phyloP scores from a whole-genome alignment of 2,113 vertebrate species.

The Gnathonemus longibarbis region DNA sequence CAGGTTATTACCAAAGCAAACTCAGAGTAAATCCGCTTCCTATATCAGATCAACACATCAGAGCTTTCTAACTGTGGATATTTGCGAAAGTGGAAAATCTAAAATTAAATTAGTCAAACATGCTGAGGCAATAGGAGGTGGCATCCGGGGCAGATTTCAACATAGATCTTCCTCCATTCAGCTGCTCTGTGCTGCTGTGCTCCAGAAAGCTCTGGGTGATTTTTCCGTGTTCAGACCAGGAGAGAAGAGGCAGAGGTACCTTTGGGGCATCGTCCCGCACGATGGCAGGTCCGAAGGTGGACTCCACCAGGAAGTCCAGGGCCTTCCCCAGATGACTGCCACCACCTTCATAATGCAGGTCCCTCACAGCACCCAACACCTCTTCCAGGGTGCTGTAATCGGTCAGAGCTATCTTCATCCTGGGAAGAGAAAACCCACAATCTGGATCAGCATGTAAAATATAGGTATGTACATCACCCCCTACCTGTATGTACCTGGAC shows the following conservation, averaged over 20 bases:
- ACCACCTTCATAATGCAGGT: slow-evolving; percentile 57
- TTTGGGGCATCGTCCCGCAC: slow-evolving; percentile 65
- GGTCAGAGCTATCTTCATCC: slow-evolving; percentile 70
- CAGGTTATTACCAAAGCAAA: slow-evolving; percentile 12
- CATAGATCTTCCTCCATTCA: background rate
- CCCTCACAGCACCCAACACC: slow-evolving; percentile 56
- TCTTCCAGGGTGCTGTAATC: slow-evolving; percentile 63
- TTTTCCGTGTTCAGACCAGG: background rate
- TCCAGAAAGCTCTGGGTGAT: background rate
- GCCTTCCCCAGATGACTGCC: slow-evolving; percentile 61
- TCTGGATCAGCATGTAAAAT: background rate
- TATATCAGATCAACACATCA: slow-evolving; percentile 10
- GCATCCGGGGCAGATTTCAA: background rate
- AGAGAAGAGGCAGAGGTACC: slow-evolving; percentile 47
- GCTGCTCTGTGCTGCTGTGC: background rate
- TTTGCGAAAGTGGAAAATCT: background rate
- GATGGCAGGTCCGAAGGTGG: slow-evolving; percentile 53
- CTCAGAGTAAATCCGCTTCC: background rate
- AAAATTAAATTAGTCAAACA: slow-evolving; percentile 15
- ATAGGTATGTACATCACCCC: background rate
- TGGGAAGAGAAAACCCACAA: slow-evolving; percentile 33
- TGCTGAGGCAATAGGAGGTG: background rate
- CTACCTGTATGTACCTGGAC: background rate
- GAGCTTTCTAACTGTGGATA: background rate
- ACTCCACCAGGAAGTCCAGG: slow-evolving; percentile 59